Conservation (phyloP, 2,888 invertebrate genomes). For the Ashinkailepas kermadecensis region DNA sequence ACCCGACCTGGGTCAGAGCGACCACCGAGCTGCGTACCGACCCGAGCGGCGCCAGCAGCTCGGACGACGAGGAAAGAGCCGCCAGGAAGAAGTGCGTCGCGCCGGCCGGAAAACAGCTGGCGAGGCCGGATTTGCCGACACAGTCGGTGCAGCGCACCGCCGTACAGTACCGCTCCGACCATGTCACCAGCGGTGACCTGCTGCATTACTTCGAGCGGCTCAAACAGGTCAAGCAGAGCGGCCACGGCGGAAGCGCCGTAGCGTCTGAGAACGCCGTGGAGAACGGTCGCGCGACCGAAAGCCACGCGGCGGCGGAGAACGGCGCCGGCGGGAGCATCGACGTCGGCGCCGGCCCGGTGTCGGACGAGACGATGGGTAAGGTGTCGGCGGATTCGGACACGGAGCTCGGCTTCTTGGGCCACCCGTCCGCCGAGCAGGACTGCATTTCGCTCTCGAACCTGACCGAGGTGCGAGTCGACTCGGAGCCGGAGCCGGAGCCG, state of each 20-base stretch:
- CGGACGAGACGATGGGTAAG: neutral
- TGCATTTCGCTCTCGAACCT: constrained; percentile 13
- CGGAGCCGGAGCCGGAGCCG: neutral
- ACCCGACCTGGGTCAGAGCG: neutral
- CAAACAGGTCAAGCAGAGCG: neutral
- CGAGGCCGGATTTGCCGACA: too few species aligned
- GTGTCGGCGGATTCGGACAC: neutral
- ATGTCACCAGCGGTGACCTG: constrained; percentile 1
- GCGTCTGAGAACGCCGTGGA: neutral
- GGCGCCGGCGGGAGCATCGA: too few species aligned
- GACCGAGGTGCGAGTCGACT: neutral
- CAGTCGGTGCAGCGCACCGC: neutral
- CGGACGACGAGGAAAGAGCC: neutral
- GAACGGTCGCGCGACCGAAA: neutral
- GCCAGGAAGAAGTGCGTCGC: too few species aligned
- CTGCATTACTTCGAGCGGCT: constrained; percentile 19
- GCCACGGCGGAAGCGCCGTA: neutral
- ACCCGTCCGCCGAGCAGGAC: neutral
- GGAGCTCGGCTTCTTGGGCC: neutral
- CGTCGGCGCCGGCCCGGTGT: too few species aligned
- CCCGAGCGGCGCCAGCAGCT: constrained; percentile 15
- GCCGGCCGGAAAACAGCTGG: neutral
- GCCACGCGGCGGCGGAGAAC: neutral
- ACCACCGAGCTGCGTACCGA: neutral
- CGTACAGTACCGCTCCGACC: neutral